A percentile compares a stretch with the other conserved stretches of the same genome.
phyloP scores from a whole-genome alignment of 2,797 vertebrate species.

The Arrhamphus sclerolepis region DNA sequence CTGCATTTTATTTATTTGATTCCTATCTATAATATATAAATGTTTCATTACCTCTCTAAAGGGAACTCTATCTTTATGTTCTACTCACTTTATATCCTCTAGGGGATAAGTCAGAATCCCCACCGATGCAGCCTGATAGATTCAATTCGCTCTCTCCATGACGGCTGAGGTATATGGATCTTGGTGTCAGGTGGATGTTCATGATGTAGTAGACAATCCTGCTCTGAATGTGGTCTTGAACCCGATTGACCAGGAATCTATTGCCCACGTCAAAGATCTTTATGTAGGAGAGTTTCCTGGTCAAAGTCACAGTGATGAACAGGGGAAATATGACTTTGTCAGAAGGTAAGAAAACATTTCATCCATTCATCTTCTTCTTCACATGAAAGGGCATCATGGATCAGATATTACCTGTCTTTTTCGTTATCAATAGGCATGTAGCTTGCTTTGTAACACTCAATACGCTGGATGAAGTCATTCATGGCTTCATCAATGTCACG shows the following conservation, averaged over 20 bases:
- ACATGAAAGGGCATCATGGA: not conserved
- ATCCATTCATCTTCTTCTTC: not conserved
- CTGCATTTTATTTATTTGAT: too few species aligned
- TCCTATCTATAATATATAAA: too few species aligned
- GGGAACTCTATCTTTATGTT: not conserved
- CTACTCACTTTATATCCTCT: slow-evolving; percentile 79
- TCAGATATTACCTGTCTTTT: slow-evolving; percentile 83
- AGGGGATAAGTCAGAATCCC: slow-evolving; percentile 85
- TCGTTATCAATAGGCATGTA: slow-evolving; percentile 88
- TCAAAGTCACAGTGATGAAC: not conserved
- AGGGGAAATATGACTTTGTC: not conserved
- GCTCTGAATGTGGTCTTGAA: slow-evolving; percentile 92
- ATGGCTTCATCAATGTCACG: slow-evolving; percentile 85
- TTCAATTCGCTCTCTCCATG: slow-evolving; percentile 92
- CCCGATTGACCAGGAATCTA: slow-evolving; percentile 87
- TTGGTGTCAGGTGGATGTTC: slow-evolving; percentile 91
- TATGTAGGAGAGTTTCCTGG: slow-evolving; percentile 89
- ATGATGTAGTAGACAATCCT: slow-evolving; percentile 92
- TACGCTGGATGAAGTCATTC: slow-evolving; percentile 88
- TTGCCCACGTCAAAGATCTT: slow-evolving; percentile 91
- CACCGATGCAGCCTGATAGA: slow-evolving; percentile 86
- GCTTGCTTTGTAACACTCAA: slow-evolving; percentile 86
- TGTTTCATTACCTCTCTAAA: not conserved
- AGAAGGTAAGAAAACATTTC: not conserved
- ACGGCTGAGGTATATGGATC: slow-evolving; percentile 90